Evolutionary conservation across 2,888 invertebrate species (phyloP), one percentile per base, ranked within the genome.

Genomic region (Cerceris rybyensis): DNA sequence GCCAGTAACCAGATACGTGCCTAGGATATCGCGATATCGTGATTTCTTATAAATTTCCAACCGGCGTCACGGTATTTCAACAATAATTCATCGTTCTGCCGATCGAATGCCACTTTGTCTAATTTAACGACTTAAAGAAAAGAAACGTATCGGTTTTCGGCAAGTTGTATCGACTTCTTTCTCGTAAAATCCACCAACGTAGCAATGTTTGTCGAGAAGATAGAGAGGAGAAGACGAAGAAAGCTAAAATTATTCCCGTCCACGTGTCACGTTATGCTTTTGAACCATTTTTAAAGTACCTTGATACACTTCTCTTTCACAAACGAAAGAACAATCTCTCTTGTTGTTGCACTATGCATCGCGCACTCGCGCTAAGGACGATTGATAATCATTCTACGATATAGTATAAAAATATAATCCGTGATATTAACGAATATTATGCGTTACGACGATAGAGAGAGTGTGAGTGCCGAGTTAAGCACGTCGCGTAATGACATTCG

Each of bases 341-440:
- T 46, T 39, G 14, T 8, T 75, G 17, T 11, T 57, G 50, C 55
- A 67, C 78, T 75, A 61, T 80, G 59, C 63, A 75, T 59, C 69
- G 70, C 70, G 60, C 75, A 70, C 78, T 78, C 70, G 54, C 63
- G 81, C 74, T 63, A 73, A 70, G 49, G 59, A 81, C 70, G 68
- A 78, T 80, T 61, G 70, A 81, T 78, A 83, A 73, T 85, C 71
- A 75, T 72, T 76, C 17, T 81, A 83, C 75, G 78, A 75, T 90
- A 90, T 83, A 88, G 91, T 91, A 91, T 89, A 91, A 91, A 91
- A 91, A 91, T 91, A 91, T 91, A 91, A 91, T 91, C 87, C 89
- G 80, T 88, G 88, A 87, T 89, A 86, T 84, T 86, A 90, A 89
- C 88, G 86, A 89, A 89, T 88, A 87, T 87, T 88, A 86, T 88